These are phyloP conservation scores for Gonioctena quinquepunctata DNA, from an alignment of 1,140 invertebrate species.

Conservation along the genomic window DNA sequence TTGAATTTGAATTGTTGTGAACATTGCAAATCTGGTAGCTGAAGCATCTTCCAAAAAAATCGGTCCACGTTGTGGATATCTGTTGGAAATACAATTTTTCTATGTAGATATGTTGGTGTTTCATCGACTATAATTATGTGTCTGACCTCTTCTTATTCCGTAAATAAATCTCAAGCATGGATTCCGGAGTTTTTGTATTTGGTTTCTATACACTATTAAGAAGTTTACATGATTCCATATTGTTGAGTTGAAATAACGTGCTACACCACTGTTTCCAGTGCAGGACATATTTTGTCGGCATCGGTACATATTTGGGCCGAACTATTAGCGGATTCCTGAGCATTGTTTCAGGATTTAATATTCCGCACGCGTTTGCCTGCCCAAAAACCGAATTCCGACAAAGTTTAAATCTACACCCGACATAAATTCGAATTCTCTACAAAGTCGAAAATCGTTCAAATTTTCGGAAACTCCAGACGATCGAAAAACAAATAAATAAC, in stretches of 20 bases:
- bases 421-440: background rate
- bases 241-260: background rate
- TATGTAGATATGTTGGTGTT: too few species aligned
- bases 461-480: slow-evolving; percentile 18
- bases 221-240: too few species aligned
- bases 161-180: too few species aligned
- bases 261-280: slow-evolving; percentile 23
- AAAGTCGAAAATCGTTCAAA: background rate
- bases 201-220: too few species aligned
- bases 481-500: background rate
- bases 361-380: slow-evolving; percentile 41
- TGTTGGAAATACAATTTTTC: too few species aligned
- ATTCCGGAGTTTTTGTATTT: too few species aligned
- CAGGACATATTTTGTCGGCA: slow-evolving; percentile 42
- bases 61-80: too few species aligned
- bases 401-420: background rate
- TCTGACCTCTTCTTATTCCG: too few species aligned
- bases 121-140: too few species aligned
- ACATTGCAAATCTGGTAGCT: too few species aligned
- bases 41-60: too few species aligned
- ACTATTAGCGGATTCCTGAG: slow-evolving; percentile 47
- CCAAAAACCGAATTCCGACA: slow-evolving; percentile 32
- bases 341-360: slow-evolving; percentile 47
- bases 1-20: too few species aligned
- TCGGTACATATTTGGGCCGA: slow-evolving; percentile 43